A percentile compares a stretch with the other conserved stretches of the same genome.
Evolutionary conservation across 2,113 vertebrate genomes (phyloP).

Genomic region (Ellobius talpinus): DNA sequence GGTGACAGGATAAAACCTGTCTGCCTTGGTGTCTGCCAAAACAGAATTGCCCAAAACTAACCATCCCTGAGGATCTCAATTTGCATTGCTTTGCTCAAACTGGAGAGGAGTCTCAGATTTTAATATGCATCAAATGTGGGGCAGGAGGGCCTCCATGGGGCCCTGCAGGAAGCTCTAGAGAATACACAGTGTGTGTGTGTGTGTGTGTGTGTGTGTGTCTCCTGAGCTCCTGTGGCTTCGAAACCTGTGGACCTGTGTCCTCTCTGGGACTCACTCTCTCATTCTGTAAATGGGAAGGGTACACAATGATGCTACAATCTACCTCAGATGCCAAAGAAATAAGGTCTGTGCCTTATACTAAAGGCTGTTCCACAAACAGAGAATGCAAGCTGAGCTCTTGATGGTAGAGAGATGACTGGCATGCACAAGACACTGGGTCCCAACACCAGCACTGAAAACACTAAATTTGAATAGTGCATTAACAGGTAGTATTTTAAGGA

Average conservation of each 20-base stretch:
- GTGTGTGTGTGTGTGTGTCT: too few relatives aligned
- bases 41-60: not conserved
- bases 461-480: not conserved
- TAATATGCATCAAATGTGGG: not conserved
- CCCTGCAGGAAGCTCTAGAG: not conserved
- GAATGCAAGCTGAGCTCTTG: not conserved
- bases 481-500: not conserved
- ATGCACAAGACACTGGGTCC: not conserved
- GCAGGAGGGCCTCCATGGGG: fast-evolving
- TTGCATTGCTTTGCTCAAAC: not conserved
- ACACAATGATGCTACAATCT: not conserved
- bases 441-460: not conserved
- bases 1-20: not conserved
- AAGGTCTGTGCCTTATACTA: not conserved
- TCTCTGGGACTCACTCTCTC: not conserved
- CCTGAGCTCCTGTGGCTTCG: not conserved
- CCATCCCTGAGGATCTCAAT: not conserved
- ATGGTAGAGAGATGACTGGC: not conserved
- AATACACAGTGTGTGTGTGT: not conserved
- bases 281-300: not conserved
- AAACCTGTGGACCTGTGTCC: not conserved
- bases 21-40: not conserved
- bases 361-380: not conserved
- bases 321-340: not conserved
- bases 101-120: not conserved